A percentile compares a stretch with the other conserved stretches of the same genome.
Evolutionary conservation across 2,888 invertebrate genomes (phyloP).

Genomic region (Drosophila paramelanica): DNA sequence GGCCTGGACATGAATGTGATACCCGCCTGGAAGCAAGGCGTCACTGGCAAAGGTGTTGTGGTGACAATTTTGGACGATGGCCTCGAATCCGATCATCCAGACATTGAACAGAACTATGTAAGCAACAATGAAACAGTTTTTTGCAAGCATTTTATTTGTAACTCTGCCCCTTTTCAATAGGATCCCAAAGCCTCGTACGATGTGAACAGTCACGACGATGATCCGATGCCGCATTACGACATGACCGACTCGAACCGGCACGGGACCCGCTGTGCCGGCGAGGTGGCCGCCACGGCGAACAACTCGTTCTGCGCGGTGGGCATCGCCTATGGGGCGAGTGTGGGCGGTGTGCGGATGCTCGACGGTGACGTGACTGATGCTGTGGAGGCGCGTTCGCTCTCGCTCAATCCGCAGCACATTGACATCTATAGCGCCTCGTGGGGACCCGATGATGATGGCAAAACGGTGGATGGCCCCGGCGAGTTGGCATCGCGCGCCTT

Average conservation of each 20-base stretch:
- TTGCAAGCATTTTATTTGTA: background rate
- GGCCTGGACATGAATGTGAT: conserved; percentile 98
- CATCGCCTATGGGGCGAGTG: conserved; percentile 97
- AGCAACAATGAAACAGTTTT: conserved; percentile 85
- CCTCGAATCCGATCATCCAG: conserved; percentile 97
- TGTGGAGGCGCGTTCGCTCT: conserved; percentile 97
- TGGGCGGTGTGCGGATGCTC: conserved; percentile 98
- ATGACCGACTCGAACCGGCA: conserved; percentile 98
- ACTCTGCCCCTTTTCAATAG: conserved; percentile 85
- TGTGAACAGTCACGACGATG: conserved; percentile 97
- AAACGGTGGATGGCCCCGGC: conserved; percentile 99
- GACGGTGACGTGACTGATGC: conserved; percentile 99
- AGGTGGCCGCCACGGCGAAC: conserved; percentile 98
- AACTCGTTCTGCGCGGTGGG: conserved; percentile 98
- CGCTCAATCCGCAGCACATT: conserved; percentile 97
- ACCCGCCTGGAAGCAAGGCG: conserved; percentile 97
- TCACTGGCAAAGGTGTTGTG: conserved; percentile 97
- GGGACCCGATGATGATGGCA: conserved; percentile 99
- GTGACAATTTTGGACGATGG: conserved; percentile 99
- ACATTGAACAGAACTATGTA: conserved; percentile 96
- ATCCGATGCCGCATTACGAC: conserved; percentile 99
- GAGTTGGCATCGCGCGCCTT: conserved; percentile 97
- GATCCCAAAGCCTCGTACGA: conserved; percentile 98
- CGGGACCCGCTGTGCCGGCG: conserved; percentile 97
- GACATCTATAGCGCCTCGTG: conserved; percentile 99